Base-by-base conservation (phyloP, 2,113 vertebrate genomes). In the Brienomyrus longianalis region DNA sequence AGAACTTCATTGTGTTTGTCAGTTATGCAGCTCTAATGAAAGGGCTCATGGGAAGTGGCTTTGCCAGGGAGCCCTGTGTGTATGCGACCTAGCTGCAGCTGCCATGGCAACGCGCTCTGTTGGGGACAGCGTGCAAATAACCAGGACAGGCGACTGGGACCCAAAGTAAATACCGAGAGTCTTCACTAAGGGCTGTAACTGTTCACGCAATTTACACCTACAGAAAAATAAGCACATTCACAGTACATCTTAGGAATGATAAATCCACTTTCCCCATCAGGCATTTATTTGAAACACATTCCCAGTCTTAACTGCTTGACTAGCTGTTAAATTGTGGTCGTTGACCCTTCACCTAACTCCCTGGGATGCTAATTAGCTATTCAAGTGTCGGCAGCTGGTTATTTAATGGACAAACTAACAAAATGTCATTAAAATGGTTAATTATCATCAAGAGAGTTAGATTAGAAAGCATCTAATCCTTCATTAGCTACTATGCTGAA, bases 101-200 rank as follows among this genome's bases (percentile, higher is more conserved):
- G 39, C 43, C 90, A 88, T 88, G 56, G 47, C 74, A 87, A 90
- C 87, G 52, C 59, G 39, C 39, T 50, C 87, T 54, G 51, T 83
- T 83, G 31, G 77, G 88, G 51, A 51, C 70, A 83, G 70, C 8
- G 74, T 89, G 31, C 48, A 50, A 87, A 87, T 87, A 51, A 39
- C 88, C 62, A 74, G n/a, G 47, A 70, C 62, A 31, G 83, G 45
- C 45, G 45, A n/a, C 35, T 80, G 23, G 6, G 43, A 45, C 83
- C 83, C 9, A 48, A 62, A 39, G 23, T 84, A 23, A 48, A 84
- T 21, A 4, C 7, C 9, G 1, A 1, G 83, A n/a, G 45, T 48
- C 45, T 45, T 23, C 45, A 23, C 45, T 45, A 9, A 48, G 45
- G 80, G 39, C 80, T 48, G 23, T 83, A 83, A 83, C 21, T 83